Conservation (phyloP, 2,797 vertebrate genomes). For the Fundulus diaphanus region DNA sequence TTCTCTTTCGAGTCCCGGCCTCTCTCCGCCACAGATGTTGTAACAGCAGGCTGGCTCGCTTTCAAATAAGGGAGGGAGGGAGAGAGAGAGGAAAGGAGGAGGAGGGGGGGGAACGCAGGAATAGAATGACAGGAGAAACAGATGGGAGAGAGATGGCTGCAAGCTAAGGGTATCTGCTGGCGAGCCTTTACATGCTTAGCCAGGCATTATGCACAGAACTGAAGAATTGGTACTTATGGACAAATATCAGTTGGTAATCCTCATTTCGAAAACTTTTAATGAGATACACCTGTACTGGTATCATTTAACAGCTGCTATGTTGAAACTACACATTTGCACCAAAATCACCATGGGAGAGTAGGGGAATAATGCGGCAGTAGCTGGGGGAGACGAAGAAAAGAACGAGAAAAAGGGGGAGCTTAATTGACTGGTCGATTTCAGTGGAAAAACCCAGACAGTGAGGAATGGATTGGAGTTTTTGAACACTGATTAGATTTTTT, state of each 20-base stretch:
- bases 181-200: constrained; percentile 12
- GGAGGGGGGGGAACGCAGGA: constrained; percentile 20
- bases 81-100: constrained; percentile 14
- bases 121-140: constrained; percentile 58
- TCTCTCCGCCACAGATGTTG: constrained; percentile 68
- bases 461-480: constrained; percentile 43
- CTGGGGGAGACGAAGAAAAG: constrained; percentile 6
- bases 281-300: constrained; percentile 7
- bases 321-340: constrained; percentile 4
- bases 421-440: constrained; percentile 52
- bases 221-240: constrained; percentile 15
- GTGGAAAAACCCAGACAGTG: constrained; percentile 45
- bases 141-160: constrained; percentile 49
- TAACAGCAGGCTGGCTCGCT: constrained; percentile 69
- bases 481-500: constrained; percentile 44
- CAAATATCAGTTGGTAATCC: constrained; percentile 11
- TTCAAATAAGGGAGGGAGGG: constrained; percentile 55
- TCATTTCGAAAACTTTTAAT: constrained; percentile 17
- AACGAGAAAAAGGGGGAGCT: constrained; percentile 10
- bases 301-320: constrained; percentile 22
- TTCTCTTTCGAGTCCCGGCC: constrained; percentile 11
- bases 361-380: constrained; percentile 15
- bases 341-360: constrained; percentile 12
- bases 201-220: constrained; percentile 13
- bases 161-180: constrained; percentile 17